Conservation (phyloP, 2,797 vertebrate species). For the Lophius americanus region DNA sequence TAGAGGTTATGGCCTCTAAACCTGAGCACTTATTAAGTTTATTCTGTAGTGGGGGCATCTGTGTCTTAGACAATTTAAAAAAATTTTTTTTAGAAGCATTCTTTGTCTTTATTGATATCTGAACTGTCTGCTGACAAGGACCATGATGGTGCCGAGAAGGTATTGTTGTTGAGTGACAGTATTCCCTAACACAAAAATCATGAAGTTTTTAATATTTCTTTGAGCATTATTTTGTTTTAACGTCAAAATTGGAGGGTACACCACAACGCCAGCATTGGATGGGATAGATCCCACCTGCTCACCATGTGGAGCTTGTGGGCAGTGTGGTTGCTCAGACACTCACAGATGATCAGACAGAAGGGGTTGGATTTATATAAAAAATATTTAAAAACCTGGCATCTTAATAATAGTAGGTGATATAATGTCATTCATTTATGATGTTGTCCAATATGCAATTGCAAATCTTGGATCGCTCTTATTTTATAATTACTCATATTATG, state of each 20-base stretch:
- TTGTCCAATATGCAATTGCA: background rate
- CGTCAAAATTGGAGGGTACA: conserved; percentile 1
- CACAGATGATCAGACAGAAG: conserved; percentile 5
- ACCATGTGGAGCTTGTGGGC: conserved; percentile 35
- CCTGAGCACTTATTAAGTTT: too few species aligned
- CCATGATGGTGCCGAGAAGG: background rate
- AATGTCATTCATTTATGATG: too few species aligned
- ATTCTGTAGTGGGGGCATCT: too few species aligned
- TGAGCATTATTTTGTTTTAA: background rate
- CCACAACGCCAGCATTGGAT: background rate
- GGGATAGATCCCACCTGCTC: conserved; percentile 17
- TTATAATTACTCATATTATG: conserved; percentile 13
- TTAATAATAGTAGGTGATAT: too few species aligned
- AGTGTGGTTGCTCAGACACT: background rate
- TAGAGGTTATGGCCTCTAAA: too few species aligned
- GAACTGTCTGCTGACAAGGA: too few species aligned
- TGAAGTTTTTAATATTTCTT: background rate
- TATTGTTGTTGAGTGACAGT: background rate
- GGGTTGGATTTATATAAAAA: background rate
- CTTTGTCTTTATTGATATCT: too few species aligned
- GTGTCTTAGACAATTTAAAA: too few species aligned
- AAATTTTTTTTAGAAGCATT: too few species aligned
- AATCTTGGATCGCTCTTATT: conserved; percentile 2
- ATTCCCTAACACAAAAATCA: background rate
- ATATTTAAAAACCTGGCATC: too few species aligned